Percentiles rank a stretch among this genome's conserved stretches.
phyloP scores from a whole-genome alignment of 2,113 vertebrate species.

The Conger conger region DNA sequence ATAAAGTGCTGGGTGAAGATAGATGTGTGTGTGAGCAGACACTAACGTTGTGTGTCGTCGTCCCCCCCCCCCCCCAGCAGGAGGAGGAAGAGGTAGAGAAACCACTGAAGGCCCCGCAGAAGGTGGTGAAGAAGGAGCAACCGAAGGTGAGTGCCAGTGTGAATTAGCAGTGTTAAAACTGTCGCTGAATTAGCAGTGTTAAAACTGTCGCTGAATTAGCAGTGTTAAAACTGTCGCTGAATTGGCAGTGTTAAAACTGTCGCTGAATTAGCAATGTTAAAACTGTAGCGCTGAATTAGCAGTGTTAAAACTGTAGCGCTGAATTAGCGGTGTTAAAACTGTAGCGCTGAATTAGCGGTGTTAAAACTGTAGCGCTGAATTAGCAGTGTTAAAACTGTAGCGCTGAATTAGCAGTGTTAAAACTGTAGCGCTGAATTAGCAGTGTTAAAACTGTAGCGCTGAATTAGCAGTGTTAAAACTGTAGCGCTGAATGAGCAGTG shows the following conservation, averaged over 20 bases:
- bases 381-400: too few species aligned
- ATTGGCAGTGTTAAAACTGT: too few species aligned
- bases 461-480: neutral
- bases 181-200: neutral
- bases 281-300: too few species aligned
- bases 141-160: conserved; percentile 38
- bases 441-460: too few species aligned
- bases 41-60: neutral
- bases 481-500: neutral
- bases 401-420: too few species aligned
- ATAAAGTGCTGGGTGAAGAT: too few species aligned
- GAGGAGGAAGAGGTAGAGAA: conserved; percentile 37
- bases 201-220: neutral
- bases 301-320: too few species aligned
- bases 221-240: too few species aligned
- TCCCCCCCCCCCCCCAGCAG: neutral
- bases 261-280: too few species aligned
- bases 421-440: too few species aligned
- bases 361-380: neutral
- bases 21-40: neutral
- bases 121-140: conserved; percentile 52
- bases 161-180: neutral
- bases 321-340: too few species aligned
- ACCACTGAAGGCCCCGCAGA: conserved; percentile 36
- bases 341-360: too few species aligned